A percentile compares a stretch with the other conserved stretches of the same genome.
Conservation (phyloP, 2,888 invertebrate species). For the Meloe dianella region DNA sequence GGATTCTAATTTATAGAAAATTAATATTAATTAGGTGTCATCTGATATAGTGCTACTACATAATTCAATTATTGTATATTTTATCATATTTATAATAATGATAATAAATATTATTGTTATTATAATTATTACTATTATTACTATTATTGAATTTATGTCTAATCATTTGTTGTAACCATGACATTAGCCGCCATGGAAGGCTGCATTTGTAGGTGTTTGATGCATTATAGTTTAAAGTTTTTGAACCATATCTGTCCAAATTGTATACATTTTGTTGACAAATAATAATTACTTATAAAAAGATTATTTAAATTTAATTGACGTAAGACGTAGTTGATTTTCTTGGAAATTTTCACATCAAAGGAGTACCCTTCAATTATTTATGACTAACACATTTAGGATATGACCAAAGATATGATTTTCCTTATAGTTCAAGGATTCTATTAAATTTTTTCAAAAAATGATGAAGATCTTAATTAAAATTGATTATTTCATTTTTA, state of each 20-base stretch:
- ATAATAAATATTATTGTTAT: no score
- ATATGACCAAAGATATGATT: conserved; percentile 3
- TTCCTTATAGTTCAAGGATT: conserved; percentile 5
- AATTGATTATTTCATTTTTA: background rate
- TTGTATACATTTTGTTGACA: background rate
- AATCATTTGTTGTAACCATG: conserved; percentile 1
- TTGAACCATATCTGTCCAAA: background rate
- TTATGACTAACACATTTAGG: background rate
- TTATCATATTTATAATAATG: no score
- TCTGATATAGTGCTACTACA: background rate
- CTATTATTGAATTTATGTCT: background rate
- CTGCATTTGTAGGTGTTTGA: background rate
- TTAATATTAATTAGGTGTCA: conserved; percentile 10
- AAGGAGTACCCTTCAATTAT: background rate
- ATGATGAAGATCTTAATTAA: background rate
- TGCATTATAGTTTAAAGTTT: background rate
- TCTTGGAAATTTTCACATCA: background rate
- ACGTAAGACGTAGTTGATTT: background rate
- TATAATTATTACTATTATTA: background rate
- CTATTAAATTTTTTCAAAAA: background rate
- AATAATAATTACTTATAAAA: no score
- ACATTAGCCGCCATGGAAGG: background rate
- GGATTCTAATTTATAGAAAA: background rate
- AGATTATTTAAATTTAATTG: background rate
- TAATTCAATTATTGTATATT: background rate